These are phyloP conservation scores for Murina feae DNA, from an alignment of 2,113 vertebrate species.

Conservation along the genomic window DNA sequence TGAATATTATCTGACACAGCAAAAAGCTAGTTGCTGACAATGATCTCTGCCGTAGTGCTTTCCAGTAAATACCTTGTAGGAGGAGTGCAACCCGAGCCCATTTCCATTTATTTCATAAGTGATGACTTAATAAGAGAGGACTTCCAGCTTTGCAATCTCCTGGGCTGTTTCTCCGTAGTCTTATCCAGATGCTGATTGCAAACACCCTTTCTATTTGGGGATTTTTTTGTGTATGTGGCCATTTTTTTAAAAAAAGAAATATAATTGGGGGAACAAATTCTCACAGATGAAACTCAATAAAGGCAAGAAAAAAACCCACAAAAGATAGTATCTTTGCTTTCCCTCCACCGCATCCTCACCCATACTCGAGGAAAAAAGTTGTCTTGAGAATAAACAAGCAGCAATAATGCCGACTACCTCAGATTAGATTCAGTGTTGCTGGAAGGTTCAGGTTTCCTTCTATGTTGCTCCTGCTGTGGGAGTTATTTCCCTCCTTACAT, in stretches of 20 bases:
- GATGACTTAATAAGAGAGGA: background rate
- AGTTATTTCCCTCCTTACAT: background rate
- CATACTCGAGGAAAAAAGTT: background rate
- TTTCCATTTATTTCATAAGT: conserved; percentile 34
- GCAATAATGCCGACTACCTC: background rate
- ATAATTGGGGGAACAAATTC: background rate
- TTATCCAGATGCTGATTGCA: background rate
- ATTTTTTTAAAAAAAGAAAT: background rate
- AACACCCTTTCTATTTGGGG: background rate
- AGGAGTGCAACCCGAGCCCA: background rate
- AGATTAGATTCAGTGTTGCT: background rate
- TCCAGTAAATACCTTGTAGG: background rate
- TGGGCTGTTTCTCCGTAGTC: background rate
- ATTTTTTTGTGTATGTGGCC: background rate
- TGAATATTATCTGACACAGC: conserved; percentile 8
- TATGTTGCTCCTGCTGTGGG: background rate
- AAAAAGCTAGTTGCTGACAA: conserved; percentile 23
- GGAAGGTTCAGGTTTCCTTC: background rate
- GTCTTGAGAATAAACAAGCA: background rate
- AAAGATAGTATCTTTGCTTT: background rate
- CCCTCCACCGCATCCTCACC: background rate
- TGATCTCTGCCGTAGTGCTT: background rate
- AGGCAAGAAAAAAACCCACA: background rate
- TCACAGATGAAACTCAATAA: background rate
- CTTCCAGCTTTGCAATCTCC: conserved; percentile 5